Conservation (phyloP, 2,113 vertebrate species). For the Pachycephala philippinensis region DNA sequence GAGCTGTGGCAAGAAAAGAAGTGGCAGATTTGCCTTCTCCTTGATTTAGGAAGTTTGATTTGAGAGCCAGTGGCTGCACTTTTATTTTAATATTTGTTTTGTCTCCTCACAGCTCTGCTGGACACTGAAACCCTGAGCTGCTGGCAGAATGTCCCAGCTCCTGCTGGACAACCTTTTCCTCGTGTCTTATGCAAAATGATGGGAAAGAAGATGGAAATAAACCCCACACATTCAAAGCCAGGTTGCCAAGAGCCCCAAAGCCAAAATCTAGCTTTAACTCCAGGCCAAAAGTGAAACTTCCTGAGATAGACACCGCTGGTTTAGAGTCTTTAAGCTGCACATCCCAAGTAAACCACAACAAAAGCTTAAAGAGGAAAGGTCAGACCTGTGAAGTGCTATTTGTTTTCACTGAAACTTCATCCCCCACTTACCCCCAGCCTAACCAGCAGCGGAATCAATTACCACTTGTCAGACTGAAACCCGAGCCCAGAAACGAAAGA, state of each 20-base stretch:
- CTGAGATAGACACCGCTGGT: conserved; percentile 41
- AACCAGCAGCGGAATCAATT: conserved; percentile 95
- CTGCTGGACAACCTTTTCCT: not conserved
- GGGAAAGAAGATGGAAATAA: not conserved
- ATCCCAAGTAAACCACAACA: conserved; percentile 75
- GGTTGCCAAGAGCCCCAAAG: not conserved
- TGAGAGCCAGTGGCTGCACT: not conserved
- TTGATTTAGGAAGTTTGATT: not conserved
- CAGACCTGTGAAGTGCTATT: conserved; percentile 87
- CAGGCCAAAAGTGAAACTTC: not conserved
- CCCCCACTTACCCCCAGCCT: conserved; percentile 90
- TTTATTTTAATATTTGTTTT: not conserved
- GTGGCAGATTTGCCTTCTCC: not conserved
- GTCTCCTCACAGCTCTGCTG: not conserved
- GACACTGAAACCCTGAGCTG: not conserved
- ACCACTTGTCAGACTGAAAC: conserved; percentile 94
- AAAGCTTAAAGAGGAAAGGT: conserved; percentile 77
- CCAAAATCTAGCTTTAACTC: not conserved
- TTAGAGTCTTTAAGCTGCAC: conserved; percentile 57
- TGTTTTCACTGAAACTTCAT: conserved; percentile 99
- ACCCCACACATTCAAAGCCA: not conserved
- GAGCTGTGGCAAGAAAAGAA: not conserved
- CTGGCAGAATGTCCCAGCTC: not conserved
- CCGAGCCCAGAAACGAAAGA: conserved; percentile 86
- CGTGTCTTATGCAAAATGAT: not conserved